These are phyloP conservation scores for Liopterus haemorrhoidalis DNA, from an alignment of 2,888 invertebrate species.

Conservation along the genomic window DNA sequence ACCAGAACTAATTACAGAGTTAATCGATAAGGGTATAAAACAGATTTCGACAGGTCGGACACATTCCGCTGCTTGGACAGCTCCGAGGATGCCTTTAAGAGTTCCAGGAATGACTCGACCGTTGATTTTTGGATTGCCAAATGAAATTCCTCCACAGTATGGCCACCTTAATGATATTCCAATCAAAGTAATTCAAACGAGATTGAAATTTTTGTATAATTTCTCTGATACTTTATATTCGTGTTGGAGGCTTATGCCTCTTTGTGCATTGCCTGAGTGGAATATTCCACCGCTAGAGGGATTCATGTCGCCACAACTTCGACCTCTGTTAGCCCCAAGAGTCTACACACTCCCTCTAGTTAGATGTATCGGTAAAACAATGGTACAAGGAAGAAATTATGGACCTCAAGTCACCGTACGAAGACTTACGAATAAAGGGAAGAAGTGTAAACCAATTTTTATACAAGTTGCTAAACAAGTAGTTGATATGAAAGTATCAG, in stretches of 20 bases:
- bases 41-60: constrained; percentile 59
- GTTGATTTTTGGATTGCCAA: constrained; percentile 50
- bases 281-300: constrained; percentile 44
- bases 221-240: constrained; percentile 59
- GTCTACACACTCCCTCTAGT: constrained; percentile 60
- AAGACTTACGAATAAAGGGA: constrained; percentile 52
- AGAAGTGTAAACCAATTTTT: constrained; percentile 54
- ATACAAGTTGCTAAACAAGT: constrained; percentile 59
- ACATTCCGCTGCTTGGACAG: constrained; percentile 60
- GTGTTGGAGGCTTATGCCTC: constrained; percentile 52
- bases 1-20: constrained; percentile 50
- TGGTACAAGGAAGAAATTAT: constrained; percentile 61
- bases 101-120: constrained; percentile 49
- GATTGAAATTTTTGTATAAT: constrained; percentile 53
- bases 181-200: constrained; percentile 49
- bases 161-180: constrained; percentile 49
- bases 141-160: constrained; percentile 53
- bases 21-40: constrained; percentile 51
- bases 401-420: constrained; percentile 60
- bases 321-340: constrained; percentile 52
- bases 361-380: constrained; percentile 57
- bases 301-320: constrained; percentile 46
- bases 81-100: constrained; percentile 48
- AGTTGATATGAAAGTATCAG: constrained; percentile 52
- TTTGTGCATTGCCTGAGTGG: constrained; percentile 46